Base-by-base conservation (phyloP, 1,140 invertebrate species). In the Zaprionus africanus region DNA sequence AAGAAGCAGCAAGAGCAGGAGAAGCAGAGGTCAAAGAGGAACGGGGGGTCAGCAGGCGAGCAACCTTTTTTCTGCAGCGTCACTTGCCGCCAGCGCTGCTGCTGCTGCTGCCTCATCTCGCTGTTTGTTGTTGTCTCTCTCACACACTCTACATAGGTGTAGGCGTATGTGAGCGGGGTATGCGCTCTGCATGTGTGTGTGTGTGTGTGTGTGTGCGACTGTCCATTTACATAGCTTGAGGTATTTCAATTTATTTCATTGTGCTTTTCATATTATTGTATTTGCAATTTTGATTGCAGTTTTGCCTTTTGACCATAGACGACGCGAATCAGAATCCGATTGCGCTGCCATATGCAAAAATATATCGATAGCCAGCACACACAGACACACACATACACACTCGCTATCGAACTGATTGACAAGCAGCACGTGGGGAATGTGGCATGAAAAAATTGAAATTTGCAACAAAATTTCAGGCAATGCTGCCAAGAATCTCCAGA, bases 241-340 rank as follows among this genome's bases (percentile, higher is more conserved):
- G 85, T 90, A 90, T 90, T 90, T 82, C 85, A 82, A 85, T 90
- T 90, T 90, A 90, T 90, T 90, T 90, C 81, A 90, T 90, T 90
- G 81, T 88, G 81, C 79, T 85, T 82, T 88, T 90, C 81, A 90
- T 90, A 88, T 90, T 88, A 90, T 90, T 90, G 86, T 82, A 90
- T 90, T 90, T 90, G 85, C 85, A 90, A 90, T 85, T 90, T 90
- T 90, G 85, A 90, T 90, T 88, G 84, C 84, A 83, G 72, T 81
- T 34, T 34, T 90, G 85, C 79, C 82, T 72, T 76, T 69, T 78
- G 81, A 78, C 78, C 71, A 46, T 41, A 65, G 70, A 71, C 71
- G 38, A 66, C 69, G 73, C 68, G 38, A 41, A n/a, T 41, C 38
- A 6, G 15, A 46, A 46, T 46, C 41, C 41, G 41, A 46, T 46